Percentiles rank a stretch among this genome's conserved stretches.
Conservation (phyloP, 1,140 invertebrate species). For the Caenorhabditis brenneri region DNA sequence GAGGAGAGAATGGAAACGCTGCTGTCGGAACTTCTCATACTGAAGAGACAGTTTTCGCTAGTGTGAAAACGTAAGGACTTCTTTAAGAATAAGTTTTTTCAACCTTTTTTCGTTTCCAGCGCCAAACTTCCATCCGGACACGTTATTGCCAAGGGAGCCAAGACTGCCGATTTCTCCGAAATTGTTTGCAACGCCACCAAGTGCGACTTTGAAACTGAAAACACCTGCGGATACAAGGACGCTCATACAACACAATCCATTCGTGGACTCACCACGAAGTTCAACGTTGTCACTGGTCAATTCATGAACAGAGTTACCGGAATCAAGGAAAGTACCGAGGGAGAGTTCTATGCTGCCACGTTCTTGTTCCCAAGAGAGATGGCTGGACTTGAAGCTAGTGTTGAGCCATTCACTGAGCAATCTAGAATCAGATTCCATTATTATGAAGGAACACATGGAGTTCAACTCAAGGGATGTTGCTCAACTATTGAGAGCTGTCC, state of each 20-base stretch:
- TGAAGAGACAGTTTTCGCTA: constrained; percentile 28
- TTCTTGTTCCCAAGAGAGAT: constrained; percentile 69
- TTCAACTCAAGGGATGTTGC: constrained; percentile 67
- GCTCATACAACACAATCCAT: constrained; percentile 65
- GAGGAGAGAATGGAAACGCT: constrained; percentile 29
- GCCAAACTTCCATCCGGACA: constrained; percentile 26
- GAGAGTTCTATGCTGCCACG: constrained; percentile 69
- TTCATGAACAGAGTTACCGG: constrained; percentile 71
- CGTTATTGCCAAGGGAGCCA: constrained; percentile 46
- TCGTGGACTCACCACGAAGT: constrained; percentile 66
- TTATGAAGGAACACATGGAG: constrained; percentile 70
- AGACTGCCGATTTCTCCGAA: constrained; percentile 50
- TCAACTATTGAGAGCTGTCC: constrained; percentile 65
- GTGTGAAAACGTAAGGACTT: constrained; percentile 35
- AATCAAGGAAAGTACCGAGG: constrained; percentile 67
- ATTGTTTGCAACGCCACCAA: constrained; percentile 60
- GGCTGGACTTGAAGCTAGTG: constrained; percentile 63
- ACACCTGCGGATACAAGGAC: constrained; percentile 66
- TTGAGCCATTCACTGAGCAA: constrained; percentile 59
- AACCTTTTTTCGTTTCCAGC: neutral
- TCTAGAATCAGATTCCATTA: constrained; percentile 66
- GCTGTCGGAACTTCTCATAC: constrained; percentile 18
- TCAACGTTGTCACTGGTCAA: constrained; percentile 69
- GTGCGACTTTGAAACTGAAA: constrained; percentile 68
- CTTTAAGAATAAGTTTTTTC: neutral